These are phyloP conservation scores for Myotis pilosus DNA, from an alignment of 2,797 vertebrate species.

Conservation along the genomic window DNA sequence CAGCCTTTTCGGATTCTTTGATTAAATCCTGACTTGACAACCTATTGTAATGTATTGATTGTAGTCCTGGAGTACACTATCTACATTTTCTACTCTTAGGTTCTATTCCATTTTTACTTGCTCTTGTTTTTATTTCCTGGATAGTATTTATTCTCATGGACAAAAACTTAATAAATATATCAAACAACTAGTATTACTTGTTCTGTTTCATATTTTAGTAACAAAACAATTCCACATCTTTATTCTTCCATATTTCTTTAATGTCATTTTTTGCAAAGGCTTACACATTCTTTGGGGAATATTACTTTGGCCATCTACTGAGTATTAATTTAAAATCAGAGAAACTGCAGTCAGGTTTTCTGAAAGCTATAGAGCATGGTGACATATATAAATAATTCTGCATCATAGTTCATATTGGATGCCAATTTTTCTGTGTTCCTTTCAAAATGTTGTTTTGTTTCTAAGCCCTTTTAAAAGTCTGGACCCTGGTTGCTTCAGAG, in stretches of 20 bases:
- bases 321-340: slow-evolving; percentile 42
- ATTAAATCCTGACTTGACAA: neutral
- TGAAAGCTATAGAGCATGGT: neutral
- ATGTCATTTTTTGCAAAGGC: slow-evolving; percentile 7
- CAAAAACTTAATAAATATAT: neutral
- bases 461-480: slow-evolving; percentile 51
- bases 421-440: slow-evolving; percentile 50
- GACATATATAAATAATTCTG: slow-evolving; percentile 46
- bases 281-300: neutral
- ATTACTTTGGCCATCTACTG: slow-evolving; percentile 6
- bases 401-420: neutral
- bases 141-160: neutral
- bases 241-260: neutral
- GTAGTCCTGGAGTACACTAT: neutral
- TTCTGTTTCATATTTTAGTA: neutral
- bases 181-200: neutral
- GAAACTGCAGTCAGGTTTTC: slow-evolving; percentile 26
- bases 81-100: neutral
- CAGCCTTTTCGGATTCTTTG: neutral
- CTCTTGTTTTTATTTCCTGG: neutral
- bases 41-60: neutral
- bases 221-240: neutral
- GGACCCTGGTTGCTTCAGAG: slow-evolving; percentile 12
- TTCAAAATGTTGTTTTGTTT: slow-evolving; percentile 54
- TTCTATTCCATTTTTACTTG: neutral